Conservation (phyloP, 2,888 invertebrate genomes). For the Tachina grossa region DNA sequence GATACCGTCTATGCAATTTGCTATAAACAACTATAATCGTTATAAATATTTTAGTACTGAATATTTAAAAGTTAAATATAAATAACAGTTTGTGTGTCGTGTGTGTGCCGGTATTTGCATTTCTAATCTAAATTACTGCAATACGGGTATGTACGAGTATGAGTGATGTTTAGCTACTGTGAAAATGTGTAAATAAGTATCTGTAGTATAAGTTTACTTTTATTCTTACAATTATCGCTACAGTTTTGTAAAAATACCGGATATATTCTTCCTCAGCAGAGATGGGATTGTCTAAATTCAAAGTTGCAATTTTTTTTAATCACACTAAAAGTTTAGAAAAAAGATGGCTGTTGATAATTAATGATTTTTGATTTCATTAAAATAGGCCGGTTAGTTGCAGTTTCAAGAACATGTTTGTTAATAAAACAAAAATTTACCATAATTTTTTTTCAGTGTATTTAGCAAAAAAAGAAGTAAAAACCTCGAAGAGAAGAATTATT, state of each 20-base stretch:
- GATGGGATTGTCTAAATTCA: neutral
- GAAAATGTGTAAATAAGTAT: neutral
- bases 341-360: too few relatives aligned
- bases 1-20: too few relatives aligned
- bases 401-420: too few relatives aligned
- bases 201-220: neutral
- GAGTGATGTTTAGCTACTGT: slow-evolving; percentile 27
- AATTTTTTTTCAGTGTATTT: too few relatives aligned
- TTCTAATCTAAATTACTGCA: slow-evolving; percentile 33
- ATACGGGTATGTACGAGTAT: slow-evolving; percentile 31
- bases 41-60: neutral
- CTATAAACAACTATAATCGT: too few relatives aligned
- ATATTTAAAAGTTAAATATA: neutral
- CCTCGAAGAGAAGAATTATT: too few relatives aligned
- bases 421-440: too few relatives aligned
- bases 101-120: slow-evolving; percentile 17
- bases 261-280: neutral
- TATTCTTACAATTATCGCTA: slow-evolving; percentile 9
- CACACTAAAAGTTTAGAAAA: too few relatives aligned
- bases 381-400: too few relatives aligned
- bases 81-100: neutral
- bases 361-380: too few relatives aligned
- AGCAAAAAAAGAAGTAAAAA: too few relatives aligned
- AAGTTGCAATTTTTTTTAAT: neutral
- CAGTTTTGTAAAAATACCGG: neutral